Conservation (phyloP, 1,140 invertebrate genomes). For the Drosophila repleta region DNA sequence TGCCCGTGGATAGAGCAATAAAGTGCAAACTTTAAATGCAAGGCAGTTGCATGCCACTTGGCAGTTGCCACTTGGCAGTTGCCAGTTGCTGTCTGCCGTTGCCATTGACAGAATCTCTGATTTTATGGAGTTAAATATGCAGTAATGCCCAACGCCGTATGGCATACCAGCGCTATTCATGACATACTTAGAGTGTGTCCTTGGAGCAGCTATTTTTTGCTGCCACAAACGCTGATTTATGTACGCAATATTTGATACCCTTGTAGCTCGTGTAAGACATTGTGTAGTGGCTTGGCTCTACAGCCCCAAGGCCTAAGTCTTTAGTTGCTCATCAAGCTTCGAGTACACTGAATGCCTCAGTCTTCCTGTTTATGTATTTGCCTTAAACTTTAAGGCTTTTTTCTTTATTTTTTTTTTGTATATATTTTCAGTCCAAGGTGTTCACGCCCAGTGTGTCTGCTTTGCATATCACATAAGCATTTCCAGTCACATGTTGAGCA, state of each 20-base stretch:
- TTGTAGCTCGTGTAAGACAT: neutral
- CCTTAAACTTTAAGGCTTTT: too few relatives aligned
- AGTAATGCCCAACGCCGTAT: slow-evolving; percentile 11
- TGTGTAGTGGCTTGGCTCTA: neutral
- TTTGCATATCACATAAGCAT: slow-evolving; percentile 40
- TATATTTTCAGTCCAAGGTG: too few relatives aligned
- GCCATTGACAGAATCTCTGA: slow-evolving; percentile 44
- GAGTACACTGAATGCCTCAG: too few relatives aligned
- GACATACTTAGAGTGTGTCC: slow-evolving; percentile 45
- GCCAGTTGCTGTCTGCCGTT: neutral
- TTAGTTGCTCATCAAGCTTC: too few relatives aligned
- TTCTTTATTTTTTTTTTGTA: too few relatives aligned
- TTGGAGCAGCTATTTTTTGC: slow-evolving; percentile 13
- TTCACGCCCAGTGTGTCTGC: slow-evolving; percentile 4
- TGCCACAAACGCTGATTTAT: slow-evolving; percentile 61
- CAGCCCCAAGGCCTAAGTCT: neutral
- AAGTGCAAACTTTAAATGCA: slow-evolving; percentile 31
- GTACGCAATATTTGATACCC: slow-evolving; percentile 25
- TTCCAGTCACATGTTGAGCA: slow-evolving; percentile 37
- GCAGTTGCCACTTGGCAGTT: slow-evolving; percentile 24
- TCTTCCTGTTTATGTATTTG: too few relatives aligned
- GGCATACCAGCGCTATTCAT: slow-evolving; percentile 48
- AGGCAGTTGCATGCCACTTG: slow-evolving; percentile 56
- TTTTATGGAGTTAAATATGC: slow-evolving; percentile 46
- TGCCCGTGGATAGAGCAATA: neutral